phyloP scores from a whole-genome alignment of 2,888 invertebrate species.

The Pterostichus niger region DNA sequence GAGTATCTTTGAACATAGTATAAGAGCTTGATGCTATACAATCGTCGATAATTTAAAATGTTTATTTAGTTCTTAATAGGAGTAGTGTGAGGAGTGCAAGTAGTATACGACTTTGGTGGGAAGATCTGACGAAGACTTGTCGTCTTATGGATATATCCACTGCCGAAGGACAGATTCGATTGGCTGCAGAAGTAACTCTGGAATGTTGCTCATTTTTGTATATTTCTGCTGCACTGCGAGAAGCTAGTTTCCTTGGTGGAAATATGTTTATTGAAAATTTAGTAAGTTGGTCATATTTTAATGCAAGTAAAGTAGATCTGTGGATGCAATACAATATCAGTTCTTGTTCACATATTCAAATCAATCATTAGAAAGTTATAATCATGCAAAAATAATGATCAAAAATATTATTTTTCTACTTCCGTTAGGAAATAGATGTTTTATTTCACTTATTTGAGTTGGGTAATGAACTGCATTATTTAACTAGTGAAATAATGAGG shows the following conservation, averaged over 20 bases:
- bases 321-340: no score
- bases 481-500: no score
- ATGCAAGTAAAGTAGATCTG: no score
- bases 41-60: no score
- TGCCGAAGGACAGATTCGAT: slow-evolving; percentile 83
- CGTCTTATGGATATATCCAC: slow-evolving; percentile 83
- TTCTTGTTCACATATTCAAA: no score
- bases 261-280: slow-evolving; percentile 97
- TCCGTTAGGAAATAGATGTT: no score
- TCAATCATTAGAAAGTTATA: no score
- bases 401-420: no score
- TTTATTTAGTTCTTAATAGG: slow-evolving; percentile 8
- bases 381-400: no score
- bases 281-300: slow-evolving; percentile 79
- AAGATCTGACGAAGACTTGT: slow-evolving; percentile 85
- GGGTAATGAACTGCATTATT: no score
- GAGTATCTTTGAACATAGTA: no score
- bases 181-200: slow-evolving; percentile 88
- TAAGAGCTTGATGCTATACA: not conserved
- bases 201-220: slow-evolving; percentile 92
- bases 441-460: no score
- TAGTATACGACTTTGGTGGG: slow-evolving; percentile 84
- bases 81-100: not conserved
- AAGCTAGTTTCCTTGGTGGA: slow-evolving; percentile 93
- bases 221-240: slow-evolving; percentile 90